A percentile compares a stretch with the other conserved stretches of the same genome.
Evolutionary conservation across 30 jellyfish, hydroid and myxozoan species (phyloP).

Genomic region (Pelagia noctiluca): DNA sequence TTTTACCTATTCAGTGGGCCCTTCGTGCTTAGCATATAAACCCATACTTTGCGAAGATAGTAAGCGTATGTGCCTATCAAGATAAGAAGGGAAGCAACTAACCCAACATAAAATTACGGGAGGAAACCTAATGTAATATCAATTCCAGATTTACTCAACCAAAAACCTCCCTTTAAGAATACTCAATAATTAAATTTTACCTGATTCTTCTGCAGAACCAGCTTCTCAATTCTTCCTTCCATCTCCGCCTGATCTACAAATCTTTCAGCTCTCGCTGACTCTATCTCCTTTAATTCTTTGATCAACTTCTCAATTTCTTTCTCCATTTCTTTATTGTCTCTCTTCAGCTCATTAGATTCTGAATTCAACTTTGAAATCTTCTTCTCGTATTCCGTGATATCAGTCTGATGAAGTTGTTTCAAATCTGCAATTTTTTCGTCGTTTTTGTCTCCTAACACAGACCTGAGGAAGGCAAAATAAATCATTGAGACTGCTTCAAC

Average conservation of each 20-base stretch:
- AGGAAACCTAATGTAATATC: no score
- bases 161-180: neutral
- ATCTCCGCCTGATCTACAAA: conserved; percentile 30
- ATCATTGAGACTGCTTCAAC: no score
- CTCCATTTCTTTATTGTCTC: conserved; percentile 28
- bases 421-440: conserved; percentile 18
- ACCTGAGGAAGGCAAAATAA: no score
- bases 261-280: neutral
- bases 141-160: no score
- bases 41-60: no score
- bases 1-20: no score
- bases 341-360: conserved; percentile 48
- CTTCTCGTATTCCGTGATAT: conserved; percentile 23
- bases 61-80: no score
- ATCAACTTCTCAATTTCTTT: conserved; percentile 40
- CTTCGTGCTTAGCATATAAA: no score
- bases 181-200: conserved; percentile 17
- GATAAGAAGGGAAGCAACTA: no score
- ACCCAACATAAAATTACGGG: no score
- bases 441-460: conserved; percentile 6
- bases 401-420: conserved; percentile 29
- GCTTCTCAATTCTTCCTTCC: conserved; percentile 49
- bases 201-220: conserved; percentile 35
- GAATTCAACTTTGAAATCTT: conserved; percentile 12
- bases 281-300: conserved; percentile 49